These are phyloP conservation scores for Leptogaster cylindrica DNA, from an alignment of 2,888 invertebrate genomes.

Conservation along the genomic window DNA sequence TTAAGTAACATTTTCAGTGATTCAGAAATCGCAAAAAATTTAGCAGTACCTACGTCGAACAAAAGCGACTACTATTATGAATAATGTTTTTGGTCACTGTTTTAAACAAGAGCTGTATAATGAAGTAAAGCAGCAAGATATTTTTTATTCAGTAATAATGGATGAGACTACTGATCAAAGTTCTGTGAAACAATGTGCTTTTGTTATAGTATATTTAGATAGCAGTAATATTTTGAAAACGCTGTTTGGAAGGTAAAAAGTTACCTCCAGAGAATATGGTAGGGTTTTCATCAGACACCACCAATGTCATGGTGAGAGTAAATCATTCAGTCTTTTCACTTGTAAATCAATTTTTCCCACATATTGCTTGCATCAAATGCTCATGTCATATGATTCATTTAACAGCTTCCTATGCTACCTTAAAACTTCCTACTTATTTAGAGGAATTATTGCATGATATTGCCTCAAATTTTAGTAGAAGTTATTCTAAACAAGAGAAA, in stretches of 20 bases:
- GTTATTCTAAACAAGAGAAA: background rate
- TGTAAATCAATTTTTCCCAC: background rate
- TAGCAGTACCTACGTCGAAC: background rate
- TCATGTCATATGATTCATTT: slow-evolving; percentile 6
- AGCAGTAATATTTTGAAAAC: background rate
- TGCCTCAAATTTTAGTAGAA: background rate
- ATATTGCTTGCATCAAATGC: slow-evolving; percentile 6
- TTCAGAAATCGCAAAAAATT: slow-evolving; percentile 3
- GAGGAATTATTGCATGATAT: background rate
- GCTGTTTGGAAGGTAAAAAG: background rate
- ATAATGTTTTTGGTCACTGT: background rate
- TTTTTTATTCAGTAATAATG: background rate
- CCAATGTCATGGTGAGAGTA: background rate
- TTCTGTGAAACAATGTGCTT: background rate
- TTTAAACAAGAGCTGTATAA: background rate
- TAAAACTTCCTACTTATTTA: background rate
- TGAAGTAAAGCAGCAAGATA: background rate
- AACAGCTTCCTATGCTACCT: background rate
- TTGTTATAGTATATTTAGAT: background rate
- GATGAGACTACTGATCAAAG: slow-evolving; percentile 5
- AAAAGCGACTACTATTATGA: slow-evolving; percentile 1
- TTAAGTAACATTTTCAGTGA: background rate
- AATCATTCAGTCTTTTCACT: background rate
- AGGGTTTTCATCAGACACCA: background rate
- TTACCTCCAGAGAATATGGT: background rate